Evolutionary conservation across 2,888 invertebrate genomes (phyloP), one percentile per base, ranked within the genome.

Genomic region (Tupiocoris notatus): DNA sequence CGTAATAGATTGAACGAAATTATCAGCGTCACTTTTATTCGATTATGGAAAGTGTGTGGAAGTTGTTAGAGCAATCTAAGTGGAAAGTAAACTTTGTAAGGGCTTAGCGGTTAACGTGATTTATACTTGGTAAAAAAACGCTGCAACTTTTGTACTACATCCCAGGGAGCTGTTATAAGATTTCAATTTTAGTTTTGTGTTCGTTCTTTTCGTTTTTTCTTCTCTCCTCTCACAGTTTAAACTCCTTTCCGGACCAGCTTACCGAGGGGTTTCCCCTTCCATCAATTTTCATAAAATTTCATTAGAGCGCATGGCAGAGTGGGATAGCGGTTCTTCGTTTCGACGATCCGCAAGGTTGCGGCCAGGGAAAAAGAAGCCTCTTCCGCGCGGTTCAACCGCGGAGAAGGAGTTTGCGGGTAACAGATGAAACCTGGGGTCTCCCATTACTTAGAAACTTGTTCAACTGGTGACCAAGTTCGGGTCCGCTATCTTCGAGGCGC

Each of bases 401-500:
- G n/a, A n/a, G n/a, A n/a, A n/a, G n/a, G 65, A 65, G 23, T 65
- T 65, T 39, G 65, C 20, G 65, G 65, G 65, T 65, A 65, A 65
- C 65, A 65, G 65, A 65, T 65, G 65, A 65, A 54, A 65, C 65
- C 39, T 17, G 16, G 12, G 56, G 18, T 23, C n/a, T 3, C 1
- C 68, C 58, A 58, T 68, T 58, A 68, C 58, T 68, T 68, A 68
- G 22, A 68, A 68, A 68, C 68, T 68, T 68, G 68, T 68, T 68
- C 68, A 68, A 68, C 68, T 68, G 59, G 68, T 68, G 68, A 58
- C 68, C 68, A 68, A 68, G 68, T 68, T 68, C 20, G 65, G n/a
- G n/a, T n/a, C n/a, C n/a, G n/a, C n/a, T n/a, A n/a, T n/a, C 39
- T 63, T 17, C n/a, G 63, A 25, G 23, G 63, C 59, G 59, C 12